Conservation (phyloP, 1,140 invertebrate genomes). For the Drosophila parvula region DNA sequence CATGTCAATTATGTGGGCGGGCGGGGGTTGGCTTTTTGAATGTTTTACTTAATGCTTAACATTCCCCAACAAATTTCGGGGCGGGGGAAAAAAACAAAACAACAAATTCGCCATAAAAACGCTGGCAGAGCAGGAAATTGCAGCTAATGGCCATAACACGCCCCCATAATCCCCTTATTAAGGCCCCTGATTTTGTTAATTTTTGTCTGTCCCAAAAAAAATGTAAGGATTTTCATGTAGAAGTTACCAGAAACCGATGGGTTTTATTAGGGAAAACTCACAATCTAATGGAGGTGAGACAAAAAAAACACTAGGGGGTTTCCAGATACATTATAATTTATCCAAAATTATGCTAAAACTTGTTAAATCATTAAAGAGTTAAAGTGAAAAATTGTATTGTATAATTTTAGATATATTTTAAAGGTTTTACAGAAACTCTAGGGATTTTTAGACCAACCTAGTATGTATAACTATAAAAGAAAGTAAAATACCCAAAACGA, state of each 20-base stretch:
- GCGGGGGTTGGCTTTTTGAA: constrained; percentile 12
- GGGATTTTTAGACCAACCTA: no score
- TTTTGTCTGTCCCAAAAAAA: constrained; percentile 14
- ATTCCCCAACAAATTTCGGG: constrained; percentile 19
- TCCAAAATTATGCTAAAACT: no score
- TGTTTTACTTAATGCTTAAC: constrained; percentile 9
- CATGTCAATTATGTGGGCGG: constrained; percentile 39
- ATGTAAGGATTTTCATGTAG: neutral
- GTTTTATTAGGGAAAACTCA: neutral
- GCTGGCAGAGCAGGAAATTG: constrained; percentile 9
- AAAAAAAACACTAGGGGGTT: no score
- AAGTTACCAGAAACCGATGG: neutral
- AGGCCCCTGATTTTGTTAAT: constrained; percentile 28
- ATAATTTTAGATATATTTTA: no score
- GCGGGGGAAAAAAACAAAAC: neutral
- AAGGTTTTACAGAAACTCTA: no score
- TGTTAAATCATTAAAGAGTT: no score
- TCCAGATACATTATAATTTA: no score
- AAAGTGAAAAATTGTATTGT: no score
- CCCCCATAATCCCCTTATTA: constrained; percentile 39
- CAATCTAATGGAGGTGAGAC: no score
- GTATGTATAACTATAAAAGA: no score
- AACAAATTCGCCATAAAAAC: constrained; percentile 27
- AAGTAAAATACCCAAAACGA: no score
- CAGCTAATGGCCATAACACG: constrained; percentile 48